A percentile compares a stretch with the other conserved stretches of the same genome.
phyloP scores from a whole-genome alignment of 2,113 vertebrate species.

The Eretmochelys imbricata region DNA sequence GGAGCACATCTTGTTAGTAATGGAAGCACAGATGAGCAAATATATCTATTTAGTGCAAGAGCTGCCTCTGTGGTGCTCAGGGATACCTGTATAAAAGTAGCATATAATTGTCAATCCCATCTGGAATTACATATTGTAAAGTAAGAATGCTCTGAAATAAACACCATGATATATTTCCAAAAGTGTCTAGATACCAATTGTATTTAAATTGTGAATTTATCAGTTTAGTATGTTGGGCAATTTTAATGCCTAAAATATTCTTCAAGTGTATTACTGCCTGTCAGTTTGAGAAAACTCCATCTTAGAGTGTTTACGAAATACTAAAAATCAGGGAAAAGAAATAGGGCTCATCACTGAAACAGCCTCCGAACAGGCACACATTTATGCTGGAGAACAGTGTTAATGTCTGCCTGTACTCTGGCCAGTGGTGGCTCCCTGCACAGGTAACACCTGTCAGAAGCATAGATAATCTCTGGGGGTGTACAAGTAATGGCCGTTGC shows the following conservation, averaged over 20 bases:
- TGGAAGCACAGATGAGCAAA: conserved; percentile 93
- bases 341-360: background rate
- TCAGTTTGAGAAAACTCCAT: background rate
- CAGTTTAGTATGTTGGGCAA: background rate
- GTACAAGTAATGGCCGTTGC: background rate
- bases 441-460: background rate
- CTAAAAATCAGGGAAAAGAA: background rate
- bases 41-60: conserved; percentile 94
- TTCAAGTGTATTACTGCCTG: background rate
- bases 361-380: background rate
- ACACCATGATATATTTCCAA: background rate
- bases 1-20: conserved; percentile 95
- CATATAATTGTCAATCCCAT: background rate
- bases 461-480: background rate
- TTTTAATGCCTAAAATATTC: background rate
- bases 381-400: background rate
- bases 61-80: conserved; percentile 95
- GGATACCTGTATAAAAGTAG: conserved; percentile 82
- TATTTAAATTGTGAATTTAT: background rate
- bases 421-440: background rate
- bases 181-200: background rate
- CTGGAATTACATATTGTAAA: background rate
- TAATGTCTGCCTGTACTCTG: background rate
- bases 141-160: background rate
- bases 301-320: background rate